A percentile compares a stretch with the other conserved stretches of the same genome.
Conservation (phyloP, 2,797 vertebrate species). For the Tokudaia tokunoshimensis region DNA sequence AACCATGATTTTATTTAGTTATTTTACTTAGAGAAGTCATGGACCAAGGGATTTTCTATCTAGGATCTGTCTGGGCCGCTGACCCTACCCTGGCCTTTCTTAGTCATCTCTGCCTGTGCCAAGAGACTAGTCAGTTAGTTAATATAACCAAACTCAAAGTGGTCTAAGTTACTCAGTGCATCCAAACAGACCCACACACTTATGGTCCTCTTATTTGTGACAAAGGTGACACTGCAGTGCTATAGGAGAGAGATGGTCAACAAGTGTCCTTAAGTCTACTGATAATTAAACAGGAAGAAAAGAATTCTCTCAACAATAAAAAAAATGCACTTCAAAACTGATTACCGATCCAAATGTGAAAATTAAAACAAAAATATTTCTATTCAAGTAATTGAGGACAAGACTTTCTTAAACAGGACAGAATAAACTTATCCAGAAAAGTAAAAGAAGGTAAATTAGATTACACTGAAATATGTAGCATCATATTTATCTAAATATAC, state of each 20-base stretch:
- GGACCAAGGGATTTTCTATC: slow-evolving; percentile 8
- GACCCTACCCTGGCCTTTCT: slow-evolving; percentile 14
- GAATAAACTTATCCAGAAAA: slow-evolving; percentile 31
- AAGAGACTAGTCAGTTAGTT: slow-evolving; percentile 24
- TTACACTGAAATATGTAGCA: slow-evolving; percentile 32
- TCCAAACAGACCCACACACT: slow-evolving; percentile 28
- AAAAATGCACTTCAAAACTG: slow-evolving; percentile 42
- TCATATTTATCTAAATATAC: slow-evolving; percentile 33
- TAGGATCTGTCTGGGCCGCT: slow-evolving; percentile 27
- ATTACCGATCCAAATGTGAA: slow-evolving; percentile 31
- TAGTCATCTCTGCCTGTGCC: not conserved
- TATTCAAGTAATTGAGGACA: slow-evolving; percentile 6
- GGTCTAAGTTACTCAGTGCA: not conserved
- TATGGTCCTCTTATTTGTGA: not conserved
- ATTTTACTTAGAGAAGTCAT: slow-evolving; percentile 58
- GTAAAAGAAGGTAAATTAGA: not conserved
- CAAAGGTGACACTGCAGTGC: not conserved
- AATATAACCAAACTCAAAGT: slow-evolving; percentile 38
- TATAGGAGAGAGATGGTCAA: slow-evolving; percentile 9
- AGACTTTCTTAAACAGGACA: slow-evolving; percentile 38
- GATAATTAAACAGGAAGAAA: slow-evolving; percentile 51
- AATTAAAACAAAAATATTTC: slow-evolving; percentile 48
- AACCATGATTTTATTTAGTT: slow-evolving; percentile 1
- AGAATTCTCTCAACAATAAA: not conserved
- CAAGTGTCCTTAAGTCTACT: not conserved